Conservation (phyloP, 2,113 vertebrate genomes). For the Cyprinodon variegatus region DNA sequence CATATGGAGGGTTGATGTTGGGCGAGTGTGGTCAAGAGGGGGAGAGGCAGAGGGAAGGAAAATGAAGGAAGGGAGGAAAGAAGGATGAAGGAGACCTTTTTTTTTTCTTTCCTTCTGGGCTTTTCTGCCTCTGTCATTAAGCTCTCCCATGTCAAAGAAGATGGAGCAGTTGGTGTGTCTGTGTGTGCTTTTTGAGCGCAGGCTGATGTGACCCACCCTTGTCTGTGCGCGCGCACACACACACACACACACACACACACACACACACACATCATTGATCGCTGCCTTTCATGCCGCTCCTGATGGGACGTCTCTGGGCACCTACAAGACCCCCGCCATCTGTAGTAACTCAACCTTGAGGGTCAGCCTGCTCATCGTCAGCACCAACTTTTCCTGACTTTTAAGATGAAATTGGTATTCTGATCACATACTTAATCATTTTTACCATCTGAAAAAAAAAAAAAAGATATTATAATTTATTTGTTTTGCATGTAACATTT, state of each 20-base stretch:
- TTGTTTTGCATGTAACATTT: neutral
- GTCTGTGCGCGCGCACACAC: constrained; percentile 13
- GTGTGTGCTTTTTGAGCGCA: constrained; percentile 53
- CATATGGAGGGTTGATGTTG: constrained; percentile 80
- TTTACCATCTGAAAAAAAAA: neutral
- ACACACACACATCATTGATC: constrained; percentile 32
- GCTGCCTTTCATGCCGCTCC: constrained; percentile 63
- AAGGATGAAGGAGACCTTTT: constrained; percentile 55
- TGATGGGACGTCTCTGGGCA: constrained; percentile 68
- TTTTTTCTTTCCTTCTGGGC: constrained; percentile 52
- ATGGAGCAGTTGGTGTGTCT: constrained; percentile 65
- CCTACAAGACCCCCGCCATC: constrained; percentile 72
- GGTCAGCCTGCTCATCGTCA: constrained; percentile 59
- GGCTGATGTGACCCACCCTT: constrained; percentile 66
- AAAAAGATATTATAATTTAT: neutral
- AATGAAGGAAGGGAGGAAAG: constrained; percentile 46
- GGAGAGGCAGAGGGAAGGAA: constrained; percentile 46
- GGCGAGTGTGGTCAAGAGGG: constrained; percentile 67
- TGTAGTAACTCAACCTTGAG: constrained; percentile 61
- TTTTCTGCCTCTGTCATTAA: constrained; percentile 82
- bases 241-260: constrained; percentile 23
- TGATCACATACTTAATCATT: constrained; percentile 3
- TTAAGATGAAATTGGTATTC: constrained; percentile 19
- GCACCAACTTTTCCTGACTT: constrained; percentile 13
- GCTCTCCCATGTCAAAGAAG: constrained; percentile 80